These are phyloP conservation scores for Sarcophaga bullata DNA, from an alignment of 1,140 invertebrate species.

Conservation along the genomic window DNA sequence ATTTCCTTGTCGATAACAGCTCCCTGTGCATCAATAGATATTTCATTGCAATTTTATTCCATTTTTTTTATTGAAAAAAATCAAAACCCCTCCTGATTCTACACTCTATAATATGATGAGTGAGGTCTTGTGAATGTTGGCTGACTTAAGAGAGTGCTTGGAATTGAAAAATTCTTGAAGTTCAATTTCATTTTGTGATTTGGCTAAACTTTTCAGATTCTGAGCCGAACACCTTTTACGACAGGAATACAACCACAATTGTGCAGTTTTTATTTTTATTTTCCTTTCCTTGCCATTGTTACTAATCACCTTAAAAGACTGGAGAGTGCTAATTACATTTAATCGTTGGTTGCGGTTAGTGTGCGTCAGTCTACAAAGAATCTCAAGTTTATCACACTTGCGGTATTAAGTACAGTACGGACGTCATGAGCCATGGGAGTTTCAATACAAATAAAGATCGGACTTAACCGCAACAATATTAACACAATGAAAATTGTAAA, in stretches of 20 bases:
- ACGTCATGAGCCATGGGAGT: neutral
- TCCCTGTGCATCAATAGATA: no score
- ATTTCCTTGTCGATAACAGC: no score
- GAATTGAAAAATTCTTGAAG: no score
- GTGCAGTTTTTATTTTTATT: neutral
- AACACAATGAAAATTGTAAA: neutral
- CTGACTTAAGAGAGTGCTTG: no score
- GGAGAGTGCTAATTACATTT: neutral
- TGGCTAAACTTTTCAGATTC: no score
- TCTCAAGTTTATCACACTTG: neutral
- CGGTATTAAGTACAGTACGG: neutral
- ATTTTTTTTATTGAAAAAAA: no score
- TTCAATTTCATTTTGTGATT: no score
- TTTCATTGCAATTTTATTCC: no score
- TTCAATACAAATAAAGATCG: neutral
- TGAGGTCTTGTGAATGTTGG: no score
- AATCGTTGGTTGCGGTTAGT: neutral
- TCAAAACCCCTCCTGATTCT: no score
- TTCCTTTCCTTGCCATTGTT: neutral
- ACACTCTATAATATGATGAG: no score
- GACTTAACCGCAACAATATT: neutral
- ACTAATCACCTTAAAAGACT: neutral
- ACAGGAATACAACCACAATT: neutral
- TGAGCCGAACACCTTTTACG: neutral
- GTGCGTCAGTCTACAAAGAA: slow-evolving; percentile 7